Base-by-base conservation (phyloP, 2,113 vertebrate genomes). In the Rhipidura dahli region DNA sequence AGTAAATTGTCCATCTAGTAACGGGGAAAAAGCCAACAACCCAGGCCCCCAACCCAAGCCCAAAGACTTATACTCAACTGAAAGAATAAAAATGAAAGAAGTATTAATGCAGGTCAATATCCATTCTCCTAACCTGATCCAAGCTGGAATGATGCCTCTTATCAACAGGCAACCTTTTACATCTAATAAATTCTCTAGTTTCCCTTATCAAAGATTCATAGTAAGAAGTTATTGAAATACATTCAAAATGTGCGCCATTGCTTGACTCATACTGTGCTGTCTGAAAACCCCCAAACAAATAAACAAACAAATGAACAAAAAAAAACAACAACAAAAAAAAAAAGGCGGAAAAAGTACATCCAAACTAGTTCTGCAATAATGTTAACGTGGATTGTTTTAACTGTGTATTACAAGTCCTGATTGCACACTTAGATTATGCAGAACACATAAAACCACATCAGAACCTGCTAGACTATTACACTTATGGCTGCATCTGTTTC, bases 41-140 rank as follows among this genome's bases (percentile, higher is more conserved):
- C 6, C 42, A 47, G 66, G 8, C 11, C 15, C 16, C n/a, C 70
- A 60, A 28, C 7, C 2, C 17, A n/a, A 76, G 3, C 16, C 11
- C 28, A 65, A 88, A 90, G 59, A 53, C 51, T 61, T 54, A 60
- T 37, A 86, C 57, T 56, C 9, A 83, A 24, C 22, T 77, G 63
- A 59, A 42, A 80, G 39, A 71, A 64, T 59, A 39, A 79, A 73
- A 94, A 90, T 47, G 22, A 87, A 28, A 23, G 28, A 64, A 56
- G 28, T 81, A 21, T 33, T 86, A 92, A 94, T 14, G 35, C 30
- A 73, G 24, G 77, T 85, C 61, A 93, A 61, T 89, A 93, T 54
- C 33, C 47, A 42, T 86, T 91, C 44, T 73, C 54, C 50, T 66
- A 87, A 75, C 0, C 2, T 81, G 66, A 68, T 91, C 31, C 87